Evolutionary conservation across 2,888 invertebrate species (phyloP).

Genomic region (Rhaphigaster nebulosa): DNA sequence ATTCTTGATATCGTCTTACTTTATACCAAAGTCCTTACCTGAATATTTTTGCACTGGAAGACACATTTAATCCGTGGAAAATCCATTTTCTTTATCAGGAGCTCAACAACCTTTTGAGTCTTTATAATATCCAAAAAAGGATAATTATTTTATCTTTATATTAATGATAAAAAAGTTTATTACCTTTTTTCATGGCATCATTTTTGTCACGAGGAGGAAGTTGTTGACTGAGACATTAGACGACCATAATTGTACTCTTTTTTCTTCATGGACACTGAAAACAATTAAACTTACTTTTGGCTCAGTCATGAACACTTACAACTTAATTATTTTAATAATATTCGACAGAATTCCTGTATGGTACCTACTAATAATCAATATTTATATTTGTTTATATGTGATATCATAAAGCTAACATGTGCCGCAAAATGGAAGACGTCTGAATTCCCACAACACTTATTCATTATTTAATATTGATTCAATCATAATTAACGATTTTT

Average conservation of each 20-base stretch:
- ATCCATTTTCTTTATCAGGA: not conserved
- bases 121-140: not conserved
- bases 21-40: too few relatives aligned
- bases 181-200: not conserved
- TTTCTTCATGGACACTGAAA: not conserved
- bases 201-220: not conserved
- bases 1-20: too few relatives aligned
- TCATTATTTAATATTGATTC: too few relatives aligned
- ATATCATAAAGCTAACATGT: too few relatives aligned
- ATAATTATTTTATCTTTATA: not conserved
- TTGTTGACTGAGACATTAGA: conserved; percentile 14
- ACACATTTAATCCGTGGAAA: not conserved
- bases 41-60: not conserved
- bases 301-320: not conserved
- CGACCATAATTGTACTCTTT: not conserved
- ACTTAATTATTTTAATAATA: not conserved
- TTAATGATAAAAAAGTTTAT: not conserved
- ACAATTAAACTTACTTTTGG: not conserved
- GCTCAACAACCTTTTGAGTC: not conserved
- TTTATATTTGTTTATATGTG: too few relatives aligned
- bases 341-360: too few relatives aligned
- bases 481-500: too few relatives aligned
- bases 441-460: too few relatives aligned
- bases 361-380: too few relatives aligned
- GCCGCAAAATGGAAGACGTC: too few relatives aligned